These are phyloP conservation scores for Equus przewalskii DNA, from an alignment of 2,113 vertebrate species.

Conservation along the genomic window DNA sequence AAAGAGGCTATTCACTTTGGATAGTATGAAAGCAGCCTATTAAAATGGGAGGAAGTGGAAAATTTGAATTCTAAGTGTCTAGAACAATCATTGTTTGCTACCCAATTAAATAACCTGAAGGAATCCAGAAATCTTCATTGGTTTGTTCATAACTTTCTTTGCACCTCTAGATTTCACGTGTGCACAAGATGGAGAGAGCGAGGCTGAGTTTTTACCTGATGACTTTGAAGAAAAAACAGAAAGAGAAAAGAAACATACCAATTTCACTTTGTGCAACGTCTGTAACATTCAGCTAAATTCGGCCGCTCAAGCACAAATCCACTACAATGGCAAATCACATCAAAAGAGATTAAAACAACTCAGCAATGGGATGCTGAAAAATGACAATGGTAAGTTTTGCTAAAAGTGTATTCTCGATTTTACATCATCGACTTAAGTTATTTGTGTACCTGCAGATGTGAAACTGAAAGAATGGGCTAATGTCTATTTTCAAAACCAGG, in stretches of 20 bases:
- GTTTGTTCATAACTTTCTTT: constrained; percentile 62
- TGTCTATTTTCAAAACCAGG: neutral
- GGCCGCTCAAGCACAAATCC: constrained; percentile 89
- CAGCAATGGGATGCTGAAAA: constrained; percentile 85
- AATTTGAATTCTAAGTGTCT: neutral
- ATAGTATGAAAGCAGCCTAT: neutral
- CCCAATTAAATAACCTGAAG: constrained; percentile 67
- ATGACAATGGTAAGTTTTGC: constrained; percentile 85
- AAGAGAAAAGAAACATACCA: constrained; percentile 87
- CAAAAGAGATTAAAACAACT: constrained; percentile 90
- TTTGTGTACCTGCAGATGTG: constrained; percentile 31
- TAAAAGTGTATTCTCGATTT: neutral
- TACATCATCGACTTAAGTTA: neutral
- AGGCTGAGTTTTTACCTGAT: constrained; percentile 82
- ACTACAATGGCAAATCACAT: constrained; percentile 91
- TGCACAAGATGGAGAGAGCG: constrained; percentile 78
- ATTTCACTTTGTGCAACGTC: constrained; percentile 89
- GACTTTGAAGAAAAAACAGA: constrained; percentile 87
- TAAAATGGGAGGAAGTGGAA: neutral
- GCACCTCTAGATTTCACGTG: constrained; percentile 82
- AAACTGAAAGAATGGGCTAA: neutral
- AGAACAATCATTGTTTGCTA: neutral
- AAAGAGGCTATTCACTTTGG: neutral
- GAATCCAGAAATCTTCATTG: constrained; percentile 73
- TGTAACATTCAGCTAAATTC: constrained; percentile 92